Conservation (phyloP, 2,888 invertebrate genomes). For the Melieria picta region DNA sequence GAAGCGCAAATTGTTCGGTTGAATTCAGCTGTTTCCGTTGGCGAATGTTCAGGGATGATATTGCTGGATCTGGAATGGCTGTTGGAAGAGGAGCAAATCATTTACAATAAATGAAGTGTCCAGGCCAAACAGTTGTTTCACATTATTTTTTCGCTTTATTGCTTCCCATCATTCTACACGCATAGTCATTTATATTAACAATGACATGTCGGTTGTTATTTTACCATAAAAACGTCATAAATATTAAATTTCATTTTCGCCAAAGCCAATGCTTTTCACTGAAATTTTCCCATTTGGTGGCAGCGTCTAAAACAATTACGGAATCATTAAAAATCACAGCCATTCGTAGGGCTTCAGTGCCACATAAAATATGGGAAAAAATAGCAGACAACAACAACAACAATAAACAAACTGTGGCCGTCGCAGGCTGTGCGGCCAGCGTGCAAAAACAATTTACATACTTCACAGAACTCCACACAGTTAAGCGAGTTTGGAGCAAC, state of each 20-base stretch:
- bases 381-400: conserved; percentile 18
- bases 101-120: too few relatives aligned
- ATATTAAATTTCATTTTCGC: too few relatives aligned
- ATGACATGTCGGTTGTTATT: too few relatives aligned
- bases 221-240: too few relatives aligned
- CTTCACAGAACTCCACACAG: conserved; percentile 46
- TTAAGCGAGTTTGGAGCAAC: conserved; percentile 29
- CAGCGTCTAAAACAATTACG: conserved; percentile 55
- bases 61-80: not conserved
- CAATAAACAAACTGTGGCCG: conserved; percentile 17
- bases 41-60: not conserved
- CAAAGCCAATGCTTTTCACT: too few relatives aligned
- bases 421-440: conserved; percentile 1
- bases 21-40: not conserved
- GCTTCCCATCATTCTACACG: too few relatives aligned
- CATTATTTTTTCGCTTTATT: too few relatives aligned
- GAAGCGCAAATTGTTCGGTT: not conserved
- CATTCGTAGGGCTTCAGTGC: conserved; percentile 44
- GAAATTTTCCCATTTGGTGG: too few relatives aligned
- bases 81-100: too few relatives aligned
- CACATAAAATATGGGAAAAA: conserved; percentile 25
- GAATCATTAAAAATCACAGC: conserved; percentile 55
- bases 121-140: too few relatives aligned
- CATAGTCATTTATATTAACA: too few relatives aligned
- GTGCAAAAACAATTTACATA: conserved; percentile 61